Evolutionary conservation across 2,113 vertebrate species (phyloP).

Genomic region (Hassar affinis): DNA sequence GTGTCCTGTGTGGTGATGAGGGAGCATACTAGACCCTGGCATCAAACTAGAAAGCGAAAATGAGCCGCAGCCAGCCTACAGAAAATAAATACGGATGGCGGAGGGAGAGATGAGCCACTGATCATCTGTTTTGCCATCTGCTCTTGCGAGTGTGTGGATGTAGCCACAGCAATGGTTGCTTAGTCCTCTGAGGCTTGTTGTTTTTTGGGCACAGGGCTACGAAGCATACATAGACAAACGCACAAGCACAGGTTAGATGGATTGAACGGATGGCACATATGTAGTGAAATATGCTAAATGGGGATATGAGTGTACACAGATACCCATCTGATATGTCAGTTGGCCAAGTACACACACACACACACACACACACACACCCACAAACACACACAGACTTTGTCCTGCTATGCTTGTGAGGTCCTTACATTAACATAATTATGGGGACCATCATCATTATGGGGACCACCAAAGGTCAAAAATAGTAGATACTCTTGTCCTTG

Average conservation of each 20-base stretch:
- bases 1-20: slow-evolving; percentile 70
- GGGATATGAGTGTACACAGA: not conserved
- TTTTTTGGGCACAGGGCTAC: slow-evolving; percentile 54
- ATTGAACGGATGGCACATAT: slow-evolving; percentile 6
- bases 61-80: slow-evolving; percentile 72
- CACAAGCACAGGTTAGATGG: slow-evolving; percentile 28
- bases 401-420: too few relatives aligned
- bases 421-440: too few relatives aligned
- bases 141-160: slow-evolving; percentile 68
- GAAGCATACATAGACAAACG: slow-evolving; percentile 33
- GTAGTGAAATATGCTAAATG: not conserved
- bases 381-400: too few relatives aligned
- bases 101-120: slow-evolving; percentile 74
- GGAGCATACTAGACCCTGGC: slow-evolving; percentile 62
- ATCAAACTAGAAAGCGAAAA: slow-evolving; percentile 59
- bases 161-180: slow-evolving; percentile 69
- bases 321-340: slow-evolving; percentile 10
- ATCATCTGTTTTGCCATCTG: slow-evolving; percentile 82
- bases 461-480: too few relatives aligned
- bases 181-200: slow-evolving; percentile 61
- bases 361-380: too few relatives aligned
- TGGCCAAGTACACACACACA: slow-evolving; percentile 11
- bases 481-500: too few relatives aligned
- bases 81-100: slow-evolving; percentile 81
- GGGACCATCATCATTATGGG: too few relatives aligned